Evolutionary conservation across 2,113 vertebrate species (phyloP).

Genomic region (Dendropsophus ebraccatus): DNA sequence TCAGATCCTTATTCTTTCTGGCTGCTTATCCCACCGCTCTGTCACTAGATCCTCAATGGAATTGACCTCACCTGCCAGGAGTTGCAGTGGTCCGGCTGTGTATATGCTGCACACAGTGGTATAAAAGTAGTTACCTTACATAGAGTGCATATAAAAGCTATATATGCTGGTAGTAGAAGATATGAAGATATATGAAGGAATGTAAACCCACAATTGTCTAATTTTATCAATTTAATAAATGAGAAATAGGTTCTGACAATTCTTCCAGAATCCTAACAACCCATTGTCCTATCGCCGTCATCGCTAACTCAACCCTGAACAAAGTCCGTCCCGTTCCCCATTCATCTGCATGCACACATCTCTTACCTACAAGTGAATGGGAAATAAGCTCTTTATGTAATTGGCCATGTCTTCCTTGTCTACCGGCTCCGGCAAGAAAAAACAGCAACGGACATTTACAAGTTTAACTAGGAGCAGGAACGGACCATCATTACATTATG

Average conservation of each 20-base stretch:
- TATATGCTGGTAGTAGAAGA: neutral
- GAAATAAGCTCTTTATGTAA: slow-evolving; percentile 5
- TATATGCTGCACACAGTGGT: no score
- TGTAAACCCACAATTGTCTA: neutral
- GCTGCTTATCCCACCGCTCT: no score
- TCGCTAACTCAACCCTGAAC: neutral
- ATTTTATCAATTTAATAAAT: neutral
- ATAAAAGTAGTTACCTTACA: no score
- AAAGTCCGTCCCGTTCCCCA: neutral
- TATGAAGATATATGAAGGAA: neutral
- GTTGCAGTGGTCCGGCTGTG: no score
- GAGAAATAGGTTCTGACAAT: neutral
- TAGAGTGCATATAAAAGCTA: neutral
- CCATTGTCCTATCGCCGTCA: neutral
- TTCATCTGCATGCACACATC: neutral
- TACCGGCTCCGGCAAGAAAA: neutral
- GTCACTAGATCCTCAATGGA: no score
- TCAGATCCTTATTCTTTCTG: no score
- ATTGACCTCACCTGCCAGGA: no score
- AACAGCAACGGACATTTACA: slow-evolving; percentile 33
- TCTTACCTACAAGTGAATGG: neutral
- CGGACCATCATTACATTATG: neutral
- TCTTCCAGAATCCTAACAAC: neutral
- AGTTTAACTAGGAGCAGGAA: slow-evolving; percentile 19
- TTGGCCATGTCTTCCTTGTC: slow-evolving; percentile 16